Conservation (phyloP, 1,140 invertebrate species). For the Ridgeia piscesae region DNA sequence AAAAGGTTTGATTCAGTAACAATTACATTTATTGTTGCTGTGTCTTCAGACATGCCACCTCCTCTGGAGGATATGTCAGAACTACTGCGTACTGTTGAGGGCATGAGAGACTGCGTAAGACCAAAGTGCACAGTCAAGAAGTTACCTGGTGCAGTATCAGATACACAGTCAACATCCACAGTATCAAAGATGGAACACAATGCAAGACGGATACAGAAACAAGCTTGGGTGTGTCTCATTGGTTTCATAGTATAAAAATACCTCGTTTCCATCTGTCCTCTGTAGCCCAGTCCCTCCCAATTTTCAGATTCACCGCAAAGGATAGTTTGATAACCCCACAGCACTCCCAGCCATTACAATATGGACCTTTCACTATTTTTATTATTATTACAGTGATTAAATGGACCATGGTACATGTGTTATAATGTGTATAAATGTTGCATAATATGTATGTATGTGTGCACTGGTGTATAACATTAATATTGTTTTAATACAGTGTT, state of each 20-base stretch:
- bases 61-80: conserved; percentile 45
- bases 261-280: too few species aligned
- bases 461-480: neutral
- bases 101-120: conserved; percentile 23
- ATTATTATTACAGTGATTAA: too few species aligned
- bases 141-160: neutral
- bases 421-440: neutral
- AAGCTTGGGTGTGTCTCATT: neutral
- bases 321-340: too few species aligned
- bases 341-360: too few species aligned
- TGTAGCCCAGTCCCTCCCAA: too few species aligned
- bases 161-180: neutral
- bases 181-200: neutral
- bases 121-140: neutral
- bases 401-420: too few species aligned
- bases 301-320: too few species aligned
- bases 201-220: neutral
- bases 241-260: neutral
- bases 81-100: conserved; percentile 38
- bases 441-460: neutral
- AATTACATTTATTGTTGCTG: neutral
- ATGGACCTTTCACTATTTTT: too few species aligned
- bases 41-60: conserved; percentile 35
- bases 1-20: too few species aligned
- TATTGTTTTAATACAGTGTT: neutral